Base-by-base conservation (phyloP, 2,888 invertebrate species). In the Scaptomyza caliginosa region DNA sequence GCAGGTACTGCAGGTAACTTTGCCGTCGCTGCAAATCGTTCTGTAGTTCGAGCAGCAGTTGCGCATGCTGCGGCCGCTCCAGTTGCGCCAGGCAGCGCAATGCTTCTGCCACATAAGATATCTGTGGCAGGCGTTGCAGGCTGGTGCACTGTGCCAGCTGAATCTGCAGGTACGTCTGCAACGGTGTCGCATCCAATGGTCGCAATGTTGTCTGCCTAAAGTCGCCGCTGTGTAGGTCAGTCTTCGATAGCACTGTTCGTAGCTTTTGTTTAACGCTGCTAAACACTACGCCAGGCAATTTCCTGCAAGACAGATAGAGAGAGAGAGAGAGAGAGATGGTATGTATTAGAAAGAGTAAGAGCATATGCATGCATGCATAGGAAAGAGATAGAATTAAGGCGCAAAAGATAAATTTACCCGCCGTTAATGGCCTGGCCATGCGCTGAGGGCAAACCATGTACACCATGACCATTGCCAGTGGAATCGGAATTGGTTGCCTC, bases 211-310 rank as follows among this genome's bases (percentile, higher is more conserved):
- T 93, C 59, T 93, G 91, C 2, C 91, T 92, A 67, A 93, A 93
- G 81, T 94, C 94, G 0, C 94, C 93, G 86, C 95, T 94, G 80
- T 96, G 95, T 60, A 95, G 92, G 87, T 98, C 97, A 0, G 97
- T 96, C 77, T 96, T 96, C 70, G 98, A 97, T 28, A 99, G 93
- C 52, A 99, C 98, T 78, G 96, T 93, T 19, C 99, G 94, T 64
- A 99, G 92, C 89, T 98, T 98, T 72, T 96, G 94, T 91, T 98
- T 98, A 4, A 91, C 89, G 65, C 88, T 87, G 58, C 89, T 86
- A 28, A 91, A 91, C 19, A 85, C 79, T 24, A 90, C 78, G 40
- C 78, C 57, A 5, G 90, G 85, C 21, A 84, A 62, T 66, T 88
- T 88, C 1, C 66, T 77, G 17, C 3, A n/a, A 19, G 4, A 11